Evolutionary conservation across 92 coral and sea anemone species (phyloP).

Genomic region (Porites evermanni): DNA sequence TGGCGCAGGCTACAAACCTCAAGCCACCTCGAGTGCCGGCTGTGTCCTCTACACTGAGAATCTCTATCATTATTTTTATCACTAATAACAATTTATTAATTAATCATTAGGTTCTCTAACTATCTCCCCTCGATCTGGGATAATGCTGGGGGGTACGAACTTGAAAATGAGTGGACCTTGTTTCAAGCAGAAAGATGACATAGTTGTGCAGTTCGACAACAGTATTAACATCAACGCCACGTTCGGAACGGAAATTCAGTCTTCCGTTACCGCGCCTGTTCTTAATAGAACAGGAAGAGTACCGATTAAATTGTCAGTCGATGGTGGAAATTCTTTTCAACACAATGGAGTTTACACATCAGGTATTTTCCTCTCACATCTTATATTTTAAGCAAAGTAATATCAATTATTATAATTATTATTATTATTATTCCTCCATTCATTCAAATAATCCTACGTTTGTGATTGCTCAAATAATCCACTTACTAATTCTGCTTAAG

Average conservation of each 20-base stretch:
- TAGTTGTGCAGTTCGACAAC: constrained; percentile 75
- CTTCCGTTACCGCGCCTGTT: constrained; percentile 77
- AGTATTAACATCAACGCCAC: constrained; percentile 49
- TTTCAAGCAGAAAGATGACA: constrained; percentile 53
- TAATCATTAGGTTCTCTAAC: neutral
- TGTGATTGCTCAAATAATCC: no score
- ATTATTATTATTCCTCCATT: no score
- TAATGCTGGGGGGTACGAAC: constrained; percentile 76
- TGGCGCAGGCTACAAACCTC: no score
- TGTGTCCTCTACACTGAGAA: no score
- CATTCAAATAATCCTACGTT: no score
- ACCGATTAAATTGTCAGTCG: constrained; percentile 68
- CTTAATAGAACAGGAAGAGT: constrained; percentile 73
- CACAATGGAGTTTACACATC: constrained; percentile 71
- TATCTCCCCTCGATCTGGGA: constrained; percentile 59
- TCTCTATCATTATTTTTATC: no score
- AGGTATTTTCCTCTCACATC: constrained; percentile 41
- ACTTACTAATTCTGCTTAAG: no score
- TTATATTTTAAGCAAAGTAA: no score
- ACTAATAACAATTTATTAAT: neutral
- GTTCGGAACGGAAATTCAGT: constrained; percentile 50
- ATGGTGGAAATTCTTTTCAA: constrained; percentile 76
- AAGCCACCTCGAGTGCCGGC: no score
- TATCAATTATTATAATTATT: no score
- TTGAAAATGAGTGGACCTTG: constrained; percentile 77